A percentile compares a stretch with the other conserved stretches of the same genome.
phyloP scores from a whole-genome alignment of 2,888 invertebrate species.

The Steinernema scapterisci region DNA sequence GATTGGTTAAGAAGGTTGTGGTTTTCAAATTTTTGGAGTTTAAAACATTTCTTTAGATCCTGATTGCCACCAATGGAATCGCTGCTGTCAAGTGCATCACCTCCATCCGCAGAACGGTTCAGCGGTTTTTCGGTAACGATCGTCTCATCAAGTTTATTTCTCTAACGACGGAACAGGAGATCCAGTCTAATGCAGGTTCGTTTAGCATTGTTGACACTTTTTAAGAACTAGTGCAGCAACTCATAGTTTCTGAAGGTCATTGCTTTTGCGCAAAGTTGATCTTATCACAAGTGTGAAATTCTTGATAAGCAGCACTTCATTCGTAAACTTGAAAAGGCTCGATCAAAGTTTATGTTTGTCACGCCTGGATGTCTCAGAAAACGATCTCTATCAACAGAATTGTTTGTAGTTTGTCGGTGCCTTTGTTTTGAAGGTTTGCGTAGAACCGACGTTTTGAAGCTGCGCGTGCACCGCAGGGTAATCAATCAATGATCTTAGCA shows the following conservation, averaged over 20 bases:
- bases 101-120: constrained; percentile 58
- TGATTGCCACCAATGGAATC: constrained; percentile 66
- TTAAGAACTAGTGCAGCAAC: not conserved
- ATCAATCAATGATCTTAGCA: constrained; percentile 1
- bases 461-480: not conserved
- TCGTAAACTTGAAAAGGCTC: not conserved
- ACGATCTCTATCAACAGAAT: too few relatives aligned
- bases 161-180: constrained; percentile 64
- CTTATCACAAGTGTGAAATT: constrained; percentile 2
- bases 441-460: not conserved
- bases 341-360: not conserved
- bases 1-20: not conserved
- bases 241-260: not conserved
- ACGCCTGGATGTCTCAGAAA: too few relatives aligned
- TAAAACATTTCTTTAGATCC: constrained; percentile 50
- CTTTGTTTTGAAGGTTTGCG: not conserved
- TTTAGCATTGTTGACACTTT: not conserved
- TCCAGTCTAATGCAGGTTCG: constrained; percentile 62
- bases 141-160: constrained; percentile 62
- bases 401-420: not conserved
- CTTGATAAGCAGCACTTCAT: not conserved
- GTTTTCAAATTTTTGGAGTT: not conserved
- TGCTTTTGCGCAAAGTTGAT: not conserved
- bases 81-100: constrained; percentile 65
- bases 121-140: constrained; percentile 58